Evolutionary conservation across 2,888 invertebrate species (phyloP), one percentile per base, ranked within the genome.

Genomic region (Endotricha flammealis): DNA sequence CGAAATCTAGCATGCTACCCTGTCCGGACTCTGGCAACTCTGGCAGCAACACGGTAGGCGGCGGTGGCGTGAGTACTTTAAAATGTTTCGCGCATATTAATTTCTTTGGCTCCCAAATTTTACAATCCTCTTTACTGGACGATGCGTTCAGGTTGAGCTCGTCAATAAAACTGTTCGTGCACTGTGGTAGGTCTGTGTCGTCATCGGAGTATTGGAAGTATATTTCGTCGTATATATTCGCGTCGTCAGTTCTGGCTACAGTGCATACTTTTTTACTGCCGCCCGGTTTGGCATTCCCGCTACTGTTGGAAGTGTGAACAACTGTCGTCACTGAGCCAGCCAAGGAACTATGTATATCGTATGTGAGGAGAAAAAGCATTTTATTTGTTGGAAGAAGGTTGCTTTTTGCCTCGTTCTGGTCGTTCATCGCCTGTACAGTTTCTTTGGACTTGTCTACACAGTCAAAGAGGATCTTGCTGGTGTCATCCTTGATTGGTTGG

Each of bases 341-440:
- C 11, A 75, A 60, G 29, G 89, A 90, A 54, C 90, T 91, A 62
- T 91, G 89, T 78, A 92, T 92, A 56, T 92, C 92, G 46, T 92
- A 92, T 0, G 92, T 89, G 10, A 92, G 85, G 29, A 92, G 75
- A 64, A 91, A 92, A 32, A 89, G 65, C 77, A 85, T 81, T 68
- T 77, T 83, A 44, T 78, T 78, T 35, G 71, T 62, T 1, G 64
- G 56, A 4, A 67, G 53, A 20, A 73, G 46, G 45, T 80, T 82
- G 57, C 83, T 89, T 41, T 90, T 90, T 0, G 91, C 92, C 70
- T 91, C 90, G 60, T 93, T 93, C 39, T 93, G 91, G 62, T 92
- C 92, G 65, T 95, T 94, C 89, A 94, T 91, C 8, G 92, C 91
- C 52, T 93, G 91, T 5, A 94, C 91, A 37, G 65, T 79, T 45